Evolutionary conservation across 2,888 invertebrate genomes (phyloP), one percentile per base, ranked within the genome.

Genomic region (Diaprepes abbreviatus): DNA sequence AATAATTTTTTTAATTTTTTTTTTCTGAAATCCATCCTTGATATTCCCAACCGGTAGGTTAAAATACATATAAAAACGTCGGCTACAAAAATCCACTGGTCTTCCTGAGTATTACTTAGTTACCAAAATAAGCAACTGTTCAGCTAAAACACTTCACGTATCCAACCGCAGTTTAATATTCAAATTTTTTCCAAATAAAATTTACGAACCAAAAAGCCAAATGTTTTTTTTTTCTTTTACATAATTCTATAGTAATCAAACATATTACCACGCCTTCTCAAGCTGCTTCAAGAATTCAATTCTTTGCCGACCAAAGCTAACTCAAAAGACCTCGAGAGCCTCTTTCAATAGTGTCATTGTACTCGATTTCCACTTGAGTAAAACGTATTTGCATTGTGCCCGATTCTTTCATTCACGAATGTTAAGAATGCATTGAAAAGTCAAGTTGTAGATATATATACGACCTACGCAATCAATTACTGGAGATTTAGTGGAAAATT

Each of bases 301-400:
- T 69, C 59, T 66, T 54, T 14, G 43, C 58, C 45, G 38, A 71
- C 66, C 67, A 54, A 14, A 60, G 19, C 67, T 21, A 67, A 66
- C 45, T 50, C 28, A 59, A 66, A 24, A 66, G 55, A 58, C 19
- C 35, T 33, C 59, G 54, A 50, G 33, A 57, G 45, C 33, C 45
- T 48, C 45, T 28, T 54, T 55, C 50, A 54, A 65, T 45, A 45
- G 52, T 38, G 52, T 59, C 45, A 69, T 72, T 72, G 72, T 72
- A 21, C 35, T 35, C 66, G 36, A 14, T 69, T 73, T 74, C 74
- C 73, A 73, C 74, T 74, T 59, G 73, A 74, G 73, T 73, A 72
- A 65, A 72, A 64, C 64, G 57, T 60, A 64, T 64, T 64, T 64
- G 40, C 35, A 43, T 64, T 64, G 64, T 64, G 55, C 33, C 55